Conservation (phyloP, 2,888 invertebrate species). For the Zeuzera pyrina region DNA sequence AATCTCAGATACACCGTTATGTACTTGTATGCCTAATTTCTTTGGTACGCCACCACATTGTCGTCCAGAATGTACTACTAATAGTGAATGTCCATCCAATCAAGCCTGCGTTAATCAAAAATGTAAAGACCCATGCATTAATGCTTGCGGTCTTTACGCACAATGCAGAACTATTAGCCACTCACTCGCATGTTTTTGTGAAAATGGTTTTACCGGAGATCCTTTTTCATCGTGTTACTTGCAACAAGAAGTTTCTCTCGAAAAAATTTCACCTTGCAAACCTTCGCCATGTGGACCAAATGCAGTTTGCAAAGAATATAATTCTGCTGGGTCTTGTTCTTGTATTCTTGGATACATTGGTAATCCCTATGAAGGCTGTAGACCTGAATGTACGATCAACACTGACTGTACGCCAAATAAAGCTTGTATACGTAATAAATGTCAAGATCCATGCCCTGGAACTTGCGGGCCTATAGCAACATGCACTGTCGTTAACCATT, state of each 20-base stretch:
- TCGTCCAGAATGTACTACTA: constrained; percentile 80
- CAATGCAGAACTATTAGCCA: constrained; percentile 82
- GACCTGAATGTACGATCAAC: constrained; percentile 82
- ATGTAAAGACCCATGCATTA: constrained; percentile 78
- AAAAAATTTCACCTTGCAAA: constrained; percentile 69
- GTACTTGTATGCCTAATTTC: constrained; percentile 78
- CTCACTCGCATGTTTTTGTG: constrained; percentile 82
- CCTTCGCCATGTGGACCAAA: constrained; percentile 78
- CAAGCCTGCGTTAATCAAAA: constrained; percentile 78
- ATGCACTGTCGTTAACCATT: constrained; percentile 80
- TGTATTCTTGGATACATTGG: constrained; percentile 82
- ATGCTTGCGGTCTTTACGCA: constrained; percentile 81
- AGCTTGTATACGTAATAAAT: constrained; percentile 82
- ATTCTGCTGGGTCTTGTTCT: constrained; percentile 76
- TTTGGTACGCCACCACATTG: constrained; percentile 85
- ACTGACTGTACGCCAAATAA: constrained; percentile 80
- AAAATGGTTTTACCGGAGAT: constrained; percentile 77
- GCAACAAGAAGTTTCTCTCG: constrained; percentile 47
- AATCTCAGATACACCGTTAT: constrained; percentile 73
- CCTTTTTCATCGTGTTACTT: constrained; percentile 76
- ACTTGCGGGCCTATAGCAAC: constrained; percentile 81
- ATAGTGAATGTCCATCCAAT: constrained; percentile 77
- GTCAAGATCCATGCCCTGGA: constrained; percentile 85
- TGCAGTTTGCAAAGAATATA: constrained; percentile 75
- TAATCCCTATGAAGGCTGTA: constrained; percentile 84